Base-by-base conservation (phyloP, 1,140 invertebrate species). In the Myzus persicae region DNA sequence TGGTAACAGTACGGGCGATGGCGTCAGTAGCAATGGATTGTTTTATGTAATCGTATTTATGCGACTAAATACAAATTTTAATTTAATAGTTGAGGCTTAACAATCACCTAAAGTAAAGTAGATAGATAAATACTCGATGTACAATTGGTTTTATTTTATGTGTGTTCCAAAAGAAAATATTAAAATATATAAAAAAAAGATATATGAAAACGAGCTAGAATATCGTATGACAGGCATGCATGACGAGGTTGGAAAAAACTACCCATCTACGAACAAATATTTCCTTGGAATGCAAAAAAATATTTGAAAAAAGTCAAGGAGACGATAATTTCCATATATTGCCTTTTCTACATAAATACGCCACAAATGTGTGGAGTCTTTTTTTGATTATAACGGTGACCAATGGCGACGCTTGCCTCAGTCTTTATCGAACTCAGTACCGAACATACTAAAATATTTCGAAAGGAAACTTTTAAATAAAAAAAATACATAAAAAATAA, bases 11-110 rank as follows among this genome's bases (percentile, higher is more conserved):
- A 67, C 31, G 11, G 31, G 11, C 14, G 9, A 11, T 3, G 11
- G 3, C 9, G 20, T 8, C 11, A 0, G 3, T 4, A 4, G 3
- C 0, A 7, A n/a, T 26, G 7, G 24, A n/a, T n/a, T n/a, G 54
- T 59, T 26, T 59, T 54, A 54, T 4, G 59, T 31, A 67, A 67
- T 67, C 31, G 3, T 3, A 67, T 67, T 31, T 67, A 31, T 67
- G n/a, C 26, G 26, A n/a, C 11, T 67, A 67, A 67, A n/a, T n/a
- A 67, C 9, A 67, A 14, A n/a, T 48, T 44, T 67, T 3, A 67
- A n/a, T 67, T 67, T 9, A 67, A 67, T 67, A 67, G 31, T 67
- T 14, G 14, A 67, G 26, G 3, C 14, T n/a, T 67, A 31, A n/a
- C 31, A 31, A 67, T 67, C n/a, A 67, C 11, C 3, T 67, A 4